Percentiles rank a stretch among this genome's conserved stretches.
phyloP scores from a whole-genome alignment of 1,140 invertebrate genomes.

The Micrasema minimum region DNA sequence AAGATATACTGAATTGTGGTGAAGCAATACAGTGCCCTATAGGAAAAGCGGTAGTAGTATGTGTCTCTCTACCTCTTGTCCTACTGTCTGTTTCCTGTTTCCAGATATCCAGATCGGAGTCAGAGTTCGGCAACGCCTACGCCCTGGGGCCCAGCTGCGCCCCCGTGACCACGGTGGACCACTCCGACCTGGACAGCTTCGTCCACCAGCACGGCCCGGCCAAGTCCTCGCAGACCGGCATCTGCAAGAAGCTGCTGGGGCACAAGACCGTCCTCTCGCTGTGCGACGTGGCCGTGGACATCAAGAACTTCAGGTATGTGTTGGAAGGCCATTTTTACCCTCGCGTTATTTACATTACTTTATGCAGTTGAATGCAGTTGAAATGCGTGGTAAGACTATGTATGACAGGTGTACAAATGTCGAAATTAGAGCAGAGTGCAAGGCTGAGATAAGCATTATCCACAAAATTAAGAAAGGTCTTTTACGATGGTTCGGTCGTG shows the following conservation, averaged over 20 bases:
- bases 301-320: constrained; percentile 59
- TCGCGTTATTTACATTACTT: neutral
- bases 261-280: constrained; percentile 68
- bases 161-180: constrained; percentile 65
- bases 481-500: too few relatives aligned
- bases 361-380: neutral
- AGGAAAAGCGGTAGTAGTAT: neutral
- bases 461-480: too few relatives aligned
- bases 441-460: too few relatives aligned
- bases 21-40: neutral
- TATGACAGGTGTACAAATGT: too few relatives aligned
- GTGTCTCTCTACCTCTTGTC: too few relatives aligned
- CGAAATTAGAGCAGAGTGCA: too few relatives aligned
- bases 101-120: constrained; percentile 67
- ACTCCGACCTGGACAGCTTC: constrained; percentile 56
- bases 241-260: constrained; percentile 75
- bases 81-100: constrained; percentile 42
- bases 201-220: constrained; percentile 55
- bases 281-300: constrained; percentile 60
- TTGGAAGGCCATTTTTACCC: neutral
- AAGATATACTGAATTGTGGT: too few relatives aligned
- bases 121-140: constrained; percentile 78
- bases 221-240: constrained; percentile 38
- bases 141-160: constrained; percentile 70
- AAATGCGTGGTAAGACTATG: neutral